phyloP scores from a whole-genome alignment of 2,888 invertebrate genomes.

The Eupithecia subfuscata region DNA sequence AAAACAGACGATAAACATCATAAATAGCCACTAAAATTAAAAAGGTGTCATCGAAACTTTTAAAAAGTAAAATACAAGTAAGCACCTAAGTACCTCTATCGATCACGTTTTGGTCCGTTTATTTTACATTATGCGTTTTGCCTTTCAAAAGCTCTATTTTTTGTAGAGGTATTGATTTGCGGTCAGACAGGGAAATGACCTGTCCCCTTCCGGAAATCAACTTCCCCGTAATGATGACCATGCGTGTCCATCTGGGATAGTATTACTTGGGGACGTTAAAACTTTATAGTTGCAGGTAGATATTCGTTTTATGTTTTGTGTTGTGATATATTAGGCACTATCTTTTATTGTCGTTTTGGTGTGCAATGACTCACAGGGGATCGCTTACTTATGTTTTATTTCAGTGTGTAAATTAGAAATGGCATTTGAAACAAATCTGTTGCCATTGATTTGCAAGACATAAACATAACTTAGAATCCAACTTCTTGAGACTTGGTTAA shows the following conservation, averaged over 20 bases:
- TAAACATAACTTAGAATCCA: no score
- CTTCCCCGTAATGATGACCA: conserved; percentile 61
- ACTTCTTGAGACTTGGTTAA: not conserved
- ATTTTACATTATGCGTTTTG: not conserved
- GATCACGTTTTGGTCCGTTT: conserved; percentile 1
- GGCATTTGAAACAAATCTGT: not conserved
- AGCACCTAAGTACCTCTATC: not conserved
- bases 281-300: conserved; percentile 33
- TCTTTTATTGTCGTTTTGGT: not conserved
- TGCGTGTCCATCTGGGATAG: conserved; percentile 56
- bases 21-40: conserved; percentile 1
- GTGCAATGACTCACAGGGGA: conserved; percentile 9
- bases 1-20: not conserved
- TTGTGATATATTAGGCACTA: conserved; percentile 13
- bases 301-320: not conserved
- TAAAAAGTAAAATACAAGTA: conserved; percentile 8
- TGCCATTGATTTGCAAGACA: not conserved
- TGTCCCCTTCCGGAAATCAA: conserved; percentile 65
- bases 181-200: conserved; percentile 57
- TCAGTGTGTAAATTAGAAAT: not conserved
- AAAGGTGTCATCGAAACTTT: not conserved
- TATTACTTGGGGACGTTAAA: conserved; percentile 37
- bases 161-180: conserved; percentile 49
- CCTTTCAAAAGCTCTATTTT: conserved; percentile 16
- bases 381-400: not conserved